Percentiles rank a stretch among this genome's conserved stretches.
Conservation (phyloP, 35 echinoderm and acorn worm genomes). For the Apostichopus californicus region DNA sequence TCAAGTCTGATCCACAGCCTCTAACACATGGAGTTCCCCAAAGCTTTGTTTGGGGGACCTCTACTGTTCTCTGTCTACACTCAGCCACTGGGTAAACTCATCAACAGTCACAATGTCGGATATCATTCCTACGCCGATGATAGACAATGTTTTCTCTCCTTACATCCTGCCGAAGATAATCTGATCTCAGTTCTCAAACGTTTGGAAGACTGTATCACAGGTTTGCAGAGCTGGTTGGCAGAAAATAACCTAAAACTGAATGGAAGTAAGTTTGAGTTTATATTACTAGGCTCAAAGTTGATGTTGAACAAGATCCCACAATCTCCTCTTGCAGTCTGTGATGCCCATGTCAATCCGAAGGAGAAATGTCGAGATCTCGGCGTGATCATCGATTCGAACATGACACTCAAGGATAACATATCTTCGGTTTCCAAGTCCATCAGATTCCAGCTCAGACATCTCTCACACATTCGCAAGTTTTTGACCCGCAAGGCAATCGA, state of each 20-base stretch:
- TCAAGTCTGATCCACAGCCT: conserved; percentile 28
- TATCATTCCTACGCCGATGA: conserved; percentile 61
- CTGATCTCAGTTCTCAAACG: neutral
- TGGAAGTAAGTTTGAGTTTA: neutral
- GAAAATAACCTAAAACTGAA: conserved; percentile 23
- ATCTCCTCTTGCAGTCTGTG: neutral
- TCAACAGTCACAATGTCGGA: conserved; percentile 8
- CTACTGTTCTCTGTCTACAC: conserved; percentile 35
- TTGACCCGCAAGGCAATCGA: conserved; percentile 7
- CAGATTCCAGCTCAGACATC: neutral
- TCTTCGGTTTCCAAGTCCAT: neutral
- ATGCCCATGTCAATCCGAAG: no score
- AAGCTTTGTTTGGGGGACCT: neutral
- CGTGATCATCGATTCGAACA: conserved; percentile 19
- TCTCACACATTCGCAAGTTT: conserved; percentile 8
- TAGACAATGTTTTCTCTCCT: conserved; percentile 45
- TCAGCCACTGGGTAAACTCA: conserved; percentile 31
- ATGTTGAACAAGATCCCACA: neutral
- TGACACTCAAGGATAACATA: conserved; percentile 21
- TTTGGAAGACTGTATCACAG: conserved; percentile 6
- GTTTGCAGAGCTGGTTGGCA: conserved; percentile 1
- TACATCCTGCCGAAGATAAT: neutral
- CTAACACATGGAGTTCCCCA: conserved; percentile 22
- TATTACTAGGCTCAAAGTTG: neutral
- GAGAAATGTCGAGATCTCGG: neutral